Base-by-base conservation (phyloP, 1,140 invertebrate genomes). In the Panulirus ornatus region DNA sequence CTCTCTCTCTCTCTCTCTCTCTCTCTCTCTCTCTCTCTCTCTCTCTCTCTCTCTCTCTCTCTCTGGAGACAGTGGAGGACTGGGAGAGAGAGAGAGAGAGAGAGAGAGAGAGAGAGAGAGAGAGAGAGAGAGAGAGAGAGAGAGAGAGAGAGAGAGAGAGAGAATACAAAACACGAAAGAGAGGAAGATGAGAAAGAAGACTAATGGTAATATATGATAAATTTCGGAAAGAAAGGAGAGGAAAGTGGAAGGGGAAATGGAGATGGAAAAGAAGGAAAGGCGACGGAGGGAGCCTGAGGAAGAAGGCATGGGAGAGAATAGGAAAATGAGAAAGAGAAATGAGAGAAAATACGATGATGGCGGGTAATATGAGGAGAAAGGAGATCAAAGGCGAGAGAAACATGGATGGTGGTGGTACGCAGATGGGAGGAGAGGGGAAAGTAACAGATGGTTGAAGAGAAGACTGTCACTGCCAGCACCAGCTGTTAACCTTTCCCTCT, bases 121-220 rank as follows among this genome's bases (percentile, higher is more conserved):
- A 34, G 30, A 38, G 30, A 34, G 14, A 76, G 73, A 34, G 73
- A 76, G 34, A 38, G 27, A 75, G 16, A 34, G 27, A 75, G 73
- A 76, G 27, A 38, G 71, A 75, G 16, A 34, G 71, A 75, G 34
- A 75, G 27, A 38, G 14, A 75, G 30, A 75, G 16, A 36, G 3
- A 75, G 3, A 36, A 75, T 19, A n/a, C 71, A 75, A 36, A 70
- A 70, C 58, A 63, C 27, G 66, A 70, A 70, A 70, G 36, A n/a
- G 66, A 70, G 66, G 1, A n/a, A 70, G 27, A 70, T 58, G 22
- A 58, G 51, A 58, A 58, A 22, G 51, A 58, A 58, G 9, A 58
- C 9, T 58, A 58, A 58, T 58, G 22, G 51, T 9, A 58, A 58
- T 22, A 9, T 58, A 11, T 58, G 9, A 11, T 58, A 11, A 58